phyloP scores from a whole-genome alignment of 2,888 invertebrate species.

The Drosophila planitibia region DNA sequence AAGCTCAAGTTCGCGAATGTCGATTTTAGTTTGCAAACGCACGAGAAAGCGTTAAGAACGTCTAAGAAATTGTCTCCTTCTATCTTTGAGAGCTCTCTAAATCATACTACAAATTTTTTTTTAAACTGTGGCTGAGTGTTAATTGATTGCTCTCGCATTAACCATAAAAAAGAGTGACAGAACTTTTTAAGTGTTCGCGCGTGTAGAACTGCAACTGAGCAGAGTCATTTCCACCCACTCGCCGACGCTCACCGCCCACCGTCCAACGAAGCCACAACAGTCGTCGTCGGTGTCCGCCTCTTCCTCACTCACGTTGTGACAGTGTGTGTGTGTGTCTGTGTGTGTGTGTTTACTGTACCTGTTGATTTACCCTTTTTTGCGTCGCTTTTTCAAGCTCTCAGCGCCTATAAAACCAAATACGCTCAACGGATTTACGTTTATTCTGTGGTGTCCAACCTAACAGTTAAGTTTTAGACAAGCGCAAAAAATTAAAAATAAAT shows the following conservation, averaged over 20 bases:
- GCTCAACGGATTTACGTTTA: slow-evolving; percentile 75
- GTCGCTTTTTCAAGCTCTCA: slow-evolving; percentile 42
- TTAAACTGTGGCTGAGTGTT: slow-evolving; percentile 7
- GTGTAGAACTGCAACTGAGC: slow-evolving; percentile 37
- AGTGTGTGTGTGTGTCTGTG: neutral
- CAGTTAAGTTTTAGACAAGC: slow-evolving; percentile 52
- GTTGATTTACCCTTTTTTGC: slow-evolving; percentile 74
- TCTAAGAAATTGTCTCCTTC: neutral
- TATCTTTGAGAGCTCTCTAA: slow-evolving; percentile 2
- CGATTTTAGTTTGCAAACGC: slow-evolving; percentile 54
- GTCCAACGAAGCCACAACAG: slow-evolving; percentile 52
- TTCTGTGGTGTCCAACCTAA: slow-evolving; percentile 71
- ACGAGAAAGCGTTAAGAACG: slow-evolving; percentile 48
- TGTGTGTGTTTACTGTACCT: slow-evolving; percentile 54
- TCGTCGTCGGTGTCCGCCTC: slow-evolving; percentile 36
- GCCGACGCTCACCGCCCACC: slow-evolving; percentile 27
- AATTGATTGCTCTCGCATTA: slow-evolving; percentile 28
- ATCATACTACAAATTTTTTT: slow-evolving; percentile 6
- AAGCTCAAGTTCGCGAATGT: slow-evolving; percentile 16
- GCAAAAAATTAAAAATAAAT: neutral
- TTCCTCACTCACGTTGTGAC: slow-evolving; percentile 13
- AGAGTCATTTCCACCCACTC: slow-evolving; percentile 35
- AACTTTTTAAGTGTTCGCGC: slow-evolving; percentile 47
- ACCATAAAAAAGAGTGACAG: slow-evolving; percentile 33
- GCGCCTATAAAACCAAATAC: slow-evolving; percentile 75